Percentiles rank a stretch among this genome's conserved stretches.
These are phyloP conservation scores for Neodiprion lecontei DNA, from an alignment of 1,140 invertebrate genomes.

Conservation along the genomic window DNA sequence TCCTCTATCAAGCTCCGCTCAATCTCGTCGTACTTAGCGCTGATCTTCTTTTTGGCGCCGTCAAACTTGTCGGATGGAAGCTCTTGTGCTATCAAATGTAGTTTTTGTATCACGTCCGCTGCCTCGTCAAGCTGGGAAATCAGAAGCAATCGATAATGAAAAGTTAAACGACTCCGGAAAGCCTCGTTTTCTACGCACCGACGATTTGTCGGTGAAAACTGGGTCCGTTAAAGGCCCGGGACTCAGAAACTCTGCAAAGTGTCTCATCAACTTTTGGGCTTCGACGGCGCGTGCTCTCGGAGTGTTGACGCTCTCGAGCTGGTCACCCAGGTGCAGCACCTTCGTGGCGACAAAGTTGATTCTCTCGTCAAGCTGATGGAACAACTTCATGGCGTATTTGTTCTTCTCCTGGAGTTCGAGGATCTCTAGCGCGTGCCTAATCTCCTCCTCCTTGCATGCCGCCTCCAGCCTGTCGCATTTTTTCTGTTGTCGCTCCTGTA, in stretches of 20 bases:
- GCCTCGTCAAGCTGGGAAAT: constrained; percentile 84
- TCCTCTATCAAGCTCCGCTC: constrained; percentile 94
- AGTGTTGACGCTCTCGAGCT: constrained; percentile 95
- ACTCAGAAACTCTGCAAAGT: constrained; percentile 92
- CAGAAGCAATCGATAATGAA: constrained; percentile 28
- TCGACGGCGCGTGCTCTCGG: constrained; percentile 93
- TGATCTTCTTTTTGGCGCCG: constrained; percentile 88
- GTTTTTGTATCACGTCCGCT: constrained; percentile 98
- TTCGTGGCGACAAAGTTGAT: constrained; percentile 97
- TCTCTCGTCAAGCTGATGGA: constrained; percentile 92
- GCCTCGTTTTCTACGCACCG: constrained; percentile 62
- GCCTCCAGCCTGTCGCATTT: constrained; percentile 89
- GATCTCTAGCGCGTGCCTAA: constrained; percentile 81
- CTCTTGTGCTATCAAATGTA: constrained; percentile 95
- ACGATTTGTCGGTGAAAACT: constrained; percentile 86
- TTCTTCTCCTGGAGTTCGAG: constrained; percentile 87
- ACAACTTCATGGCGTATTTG: constrained; percentile 84
- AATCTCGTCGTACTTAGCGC: constrained; percentile 94
- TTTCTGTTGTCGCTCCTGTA: constrained; percentile 85
- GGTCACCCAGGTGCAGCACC: constrained; percentile 96
- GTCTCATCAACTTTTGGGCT: constrained; percentile 91
- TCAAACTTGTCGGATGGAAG: constrained; percentile 87
- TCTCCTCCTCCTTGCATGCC: constrained; percentile 86
- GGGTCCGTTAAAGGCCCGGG: constrained; percentile 85
- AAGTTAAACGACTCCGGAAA: constrained; percentile 29